phyloP scores from a whole-genome alignment of 2,797 vertebrate genomes.

The Limosa lapponica region DNA sequence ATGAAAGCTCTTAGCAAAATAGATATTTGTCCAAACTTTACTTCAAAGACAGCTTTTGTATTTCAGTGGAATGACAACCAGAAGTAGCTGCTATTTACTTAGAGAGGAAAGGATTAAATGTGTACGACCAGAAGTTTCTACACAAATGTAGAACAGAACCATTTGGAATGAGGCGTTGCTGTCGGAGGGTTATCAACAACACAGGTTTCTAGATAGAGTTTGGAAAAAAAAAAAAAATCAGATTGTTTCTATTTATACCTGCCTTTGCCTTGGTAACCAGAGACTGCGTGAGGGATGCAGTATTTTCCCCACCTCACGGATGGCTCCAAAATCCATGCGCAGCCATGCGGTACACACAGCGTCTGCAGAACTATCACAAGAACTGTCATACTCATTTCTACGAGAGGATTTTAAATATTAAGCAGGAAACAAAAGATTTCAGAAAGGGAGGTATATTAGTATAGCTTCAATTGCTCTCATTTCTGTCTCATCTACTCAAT shows the following conservation, averaged over 20 bases:
- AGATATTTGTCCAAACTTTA: neutral
- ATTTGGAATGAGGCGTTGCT: slow-evolving; percentile 22
- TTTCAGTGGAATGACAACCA: neutral
- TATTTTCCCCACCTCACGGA: neutral
- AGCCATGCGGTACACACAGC: neutral
- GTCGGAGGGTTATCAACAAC: slow-evolving; percentile 34
- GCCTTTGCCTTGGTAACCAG: slow-evolving; percentile 61
- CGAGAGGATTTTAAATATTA: neutral
- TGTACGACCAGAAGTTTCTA: neutral
- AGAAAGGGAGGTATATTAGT: neutral
- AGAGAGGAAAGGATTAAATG: neutral
- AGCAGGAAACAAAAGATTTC: neutral
- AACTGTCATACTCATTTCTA: neutral
- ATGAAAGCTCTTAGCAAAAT: neutral
- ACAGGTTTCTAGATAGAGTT: slow-evolving; percentile 13
- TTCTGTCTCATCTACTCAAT: neutral
- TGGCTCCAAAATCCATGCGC: neutral
- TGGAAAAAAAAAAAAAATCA: neutral
- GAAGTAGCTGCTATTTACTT: slow-evolving; percentile 22
- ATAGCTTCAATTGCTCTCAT: neutral
- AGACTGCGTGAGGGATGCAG: slow-evolving; percentile 1
- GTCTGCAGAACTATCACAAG: neutral
- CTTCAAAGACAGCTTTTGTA: neutral
- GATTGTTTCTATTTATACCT: slow-evolving; percentile 63
- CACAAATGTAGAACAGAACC: slow-evolving; percentile 15